These are phyloP conservation scores for Aromia moschata DNA, from an alignment of 2,888 invertebrate genomes.

Conservation along the genomic window DNA sequence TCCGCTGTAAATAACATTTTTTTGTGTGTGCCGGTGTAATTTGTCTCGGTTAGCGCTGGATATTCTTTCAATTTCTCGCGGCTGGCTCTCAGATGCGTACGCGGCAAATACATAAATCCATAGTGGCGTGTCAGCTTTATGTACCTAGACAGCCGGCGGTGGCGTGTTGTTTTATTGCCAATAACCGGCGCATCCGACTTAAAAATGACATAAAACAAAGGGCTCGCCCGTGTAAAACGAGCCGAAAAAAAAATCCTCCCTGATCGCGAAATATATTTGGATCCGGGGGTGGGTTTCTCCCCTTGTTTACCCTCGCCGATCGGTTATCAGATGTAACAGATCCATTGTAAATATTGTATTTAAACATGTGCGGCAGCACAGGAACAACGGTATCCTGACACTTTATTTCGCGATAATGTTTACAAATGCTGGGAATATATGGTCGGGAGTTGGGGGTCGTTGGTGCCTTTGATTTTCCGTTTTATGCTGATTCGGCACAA, in stretches of 20 bases:
- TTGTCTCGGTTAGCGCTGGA: too few species aligned
- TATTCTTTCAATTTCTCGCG: too few species aligned
- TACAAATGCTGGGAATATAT: too few species aligned
- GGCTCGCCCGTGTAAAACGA: conserved; percentile 17
- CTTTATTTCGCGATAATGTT: neutral
- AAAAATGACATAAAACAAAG: conserved; percentile 6
- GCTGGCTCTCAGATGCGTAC: too few species aligned
- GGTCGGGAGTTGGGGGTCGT: too few species aligned
- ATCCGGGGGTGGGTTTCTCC: neutral
- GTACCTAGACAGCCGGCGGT: neutral
- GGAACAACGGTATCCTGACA: conserved; percentile 2
- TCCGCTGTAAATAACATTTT: too few species aligned
- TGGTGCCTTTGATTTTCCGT: too few species aligned
- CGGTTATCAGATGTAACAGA: conserved; percentile 5
- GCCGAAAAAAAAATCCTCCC: conserved; percentile 11
- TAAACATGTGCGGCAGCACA: neutral
- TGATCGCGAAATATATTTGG: neutral
- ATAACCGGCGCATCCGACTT: neutral
- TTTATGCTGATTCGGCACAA: too few species aligned
- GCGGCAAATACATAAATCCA: too few species aligned
- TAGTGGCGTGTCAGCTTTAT: too few species aligned
- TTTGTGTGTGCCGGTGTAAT: too few species aligned
- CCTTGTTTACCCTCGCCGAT: conserved; percentile 16
- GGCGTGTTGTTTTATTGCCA: neutral
- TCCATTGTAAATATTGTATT: conserved; percentile 19